Evolutionary conservation across 2,888 invertebrate genomes (phyloP), one percentile per base, ranked within the genome.

Genomic region (Ectobius pallidus): DNA sequence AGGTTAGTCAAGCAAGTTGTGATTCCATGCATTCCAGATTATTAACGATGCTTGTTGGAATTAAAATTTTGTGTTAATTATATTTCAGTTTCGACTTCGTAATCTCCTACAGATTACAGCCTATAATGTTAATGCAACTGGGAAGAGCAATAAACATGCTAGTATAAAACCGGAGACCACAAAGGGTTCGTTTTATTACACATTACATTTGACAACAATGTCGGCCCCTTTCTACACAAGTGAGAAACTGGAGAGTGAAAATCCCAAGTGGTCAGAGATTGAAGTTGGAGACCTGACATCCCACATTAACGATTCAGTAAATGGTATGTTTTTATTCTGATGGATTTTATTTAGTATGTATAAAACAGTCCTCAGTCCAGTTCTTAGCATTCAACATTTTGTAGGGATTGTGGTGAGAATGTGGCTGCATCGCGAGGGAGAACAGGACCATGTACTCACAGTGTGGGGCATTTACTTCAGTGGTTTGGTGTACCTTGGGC

Each of bases 401-500:
- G n/a, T n/a, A 82, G 83, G 82, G 74, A 77, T 87, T 73, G 85
- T 86, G 14, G 80, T 87, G 69, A 79, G 87, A 73, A 81, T 87
- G 69, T 87, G 87, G 86, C 76, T 77, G 30, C 78, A 80, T 69
- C 73, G 73, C n/a, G 75, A 76, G n/a, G 75, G 70, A 25, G 73
- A 76, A n/a, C 75, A 68, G 25, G 79, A 80, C 65, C 74, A 75
- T 25, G 77, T 78, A 11, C 69, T 80, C 16, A 89, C 93, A 78
- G 91, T 93, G 1, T 96, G 95, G 94, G 92, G 92, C 1, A 88
- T 97, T 3, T 91, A 94, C 79, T 91, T 97, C 79, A 92, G 92
- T 72, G 96, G 96, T 0, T 85, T 97, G 16, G 86, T 92, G 69
- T 93, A 92, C 78, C 86, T 93, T 55, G 91, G 92, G 65, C 89